phyloP scores from a whole-genome alignment of 2,797 vertebrate genomes.

The Nannoperca australis region DNA sequence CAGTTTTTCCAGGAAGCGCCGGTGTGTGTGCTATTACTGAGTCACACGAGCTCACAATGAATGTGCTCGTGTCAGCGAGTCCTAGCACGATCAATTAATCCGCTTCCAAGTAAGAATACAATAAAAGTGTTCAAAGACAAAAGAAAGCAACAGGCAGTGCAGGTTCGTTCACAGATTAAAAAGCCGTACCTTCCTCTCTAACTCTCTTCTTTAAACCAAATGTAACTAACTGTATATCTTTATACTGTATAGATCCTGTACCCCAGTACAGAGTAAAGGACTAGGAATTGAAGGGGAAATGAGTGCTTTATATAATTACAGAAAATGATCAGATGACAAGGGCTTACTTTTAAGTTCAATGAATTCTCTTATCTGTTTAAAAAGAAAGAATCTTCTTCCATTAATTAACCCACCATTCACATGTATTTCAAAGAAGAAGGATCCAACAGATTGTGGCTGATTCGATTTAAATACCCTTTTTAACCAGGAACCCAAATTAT shows the following conservation, averaged over 20 bases:
- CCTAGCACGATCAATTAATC: not conserved
- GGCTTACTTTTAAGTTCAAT: conserved; percentile 33
- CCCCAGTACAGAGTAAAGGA: conserved; percentile 3
- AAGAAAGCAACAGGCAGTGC: not conserved
- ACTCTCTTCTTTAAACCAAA: conserved; percentile 3
- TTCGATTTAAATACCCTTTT: conserved; percentile 19
- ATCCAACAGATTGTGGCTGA: conserved; percentile 20
- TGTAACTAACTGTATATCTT: not conserved
- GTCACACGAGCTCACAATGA: not conserved
- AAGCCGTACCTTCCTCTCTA: not conserved
- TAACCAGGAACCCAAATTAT: not conserved
- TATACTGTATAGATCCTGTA: not conserved
- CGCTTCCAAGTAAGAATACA: not conserved
- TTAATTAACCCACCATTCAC: not conserved
- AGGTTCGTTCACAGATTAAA: not conserved
- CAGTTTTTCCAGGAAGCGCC: not conserved
- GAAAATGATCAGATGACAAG: conserved; percentile 26
- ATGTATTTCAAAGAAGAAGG: not conserved
- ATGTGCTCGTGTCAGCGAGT: not conserved
- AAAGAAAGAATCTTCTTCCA: conserved; percentile 2
- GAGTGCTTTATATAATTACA: conserved; percentile 29
- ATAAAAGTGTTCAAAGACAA: not conserved
- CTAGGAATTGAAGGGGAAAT: not conserved
- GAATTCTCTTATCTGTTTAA: not conserved
- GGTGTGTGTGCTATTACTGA: too few relatives aligned